phyloP scores from a whole-genome alignment of 2,888 invertebrate genomes.

The Choreutis nemorana region DNA sequence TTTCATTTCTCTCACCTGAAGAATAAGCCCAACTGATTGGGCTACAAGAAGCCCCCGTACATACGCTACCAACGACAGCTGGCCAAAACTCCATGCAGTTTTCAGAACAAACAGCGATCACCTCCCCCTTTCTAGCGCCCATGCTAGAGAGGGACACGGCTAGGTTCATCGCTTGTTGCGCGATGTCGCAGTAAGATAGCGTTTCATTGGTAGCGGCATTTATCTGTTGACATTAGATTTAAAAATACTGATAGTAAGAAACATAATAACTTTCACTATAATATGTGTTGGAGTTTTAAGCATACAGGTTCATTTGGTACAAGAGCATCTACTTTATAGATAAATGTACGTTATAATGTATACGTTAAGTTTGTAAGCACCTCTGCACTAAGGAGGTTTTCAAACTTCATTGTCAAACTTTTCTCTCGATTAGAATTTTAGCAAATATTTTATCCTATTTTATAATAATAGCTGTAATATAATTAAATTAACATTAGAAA shows the following conservation, averaged over 20 bases:
- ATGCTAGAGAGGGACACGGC: constrained; percentile 38
- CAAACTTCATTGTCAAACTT: no score
- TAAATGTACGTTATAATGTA: no score
- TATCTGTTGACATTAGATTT: constrained; percentile 23
- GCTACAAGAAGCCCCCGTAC: constrained; percentile 31
- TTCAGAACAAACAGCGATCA: constrained; percentile 35
- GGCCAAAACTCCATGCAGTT: constrained; percentile 35
- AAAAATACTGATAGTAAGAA: constrained; percentile 11
- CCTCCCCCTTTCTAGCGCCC: constrained; percentile 39
- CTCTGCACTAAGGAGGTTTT: no score
- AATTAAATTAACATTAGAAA: no score
- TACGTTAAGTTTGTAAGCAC: no score
- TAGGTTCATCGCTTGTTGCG: constrained; percentile 34
- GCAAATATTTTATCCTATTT: no score
- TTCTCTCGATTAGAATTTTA: no score
- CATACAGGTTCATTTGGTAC: neutral
- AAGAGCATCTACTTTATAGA: no score
- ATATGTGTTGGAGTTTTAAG: neutral
- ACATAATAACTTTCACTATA: constrained; percentile 20
- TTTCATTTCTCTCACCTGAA: constrained; percentile 24
- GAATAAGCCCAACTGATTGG: constrained; percentile 29
- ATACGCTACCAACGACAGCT: constrained; percentile 25
- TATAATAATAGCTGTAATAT: no score
- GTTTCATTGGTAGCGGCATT: constrained; percentile 31
- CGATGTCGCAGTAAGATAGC: constrained; percentile 25